Conservation (phyloP, 2,888 invertebrate species). For the Cryptophagus acutangulus region DNA sequence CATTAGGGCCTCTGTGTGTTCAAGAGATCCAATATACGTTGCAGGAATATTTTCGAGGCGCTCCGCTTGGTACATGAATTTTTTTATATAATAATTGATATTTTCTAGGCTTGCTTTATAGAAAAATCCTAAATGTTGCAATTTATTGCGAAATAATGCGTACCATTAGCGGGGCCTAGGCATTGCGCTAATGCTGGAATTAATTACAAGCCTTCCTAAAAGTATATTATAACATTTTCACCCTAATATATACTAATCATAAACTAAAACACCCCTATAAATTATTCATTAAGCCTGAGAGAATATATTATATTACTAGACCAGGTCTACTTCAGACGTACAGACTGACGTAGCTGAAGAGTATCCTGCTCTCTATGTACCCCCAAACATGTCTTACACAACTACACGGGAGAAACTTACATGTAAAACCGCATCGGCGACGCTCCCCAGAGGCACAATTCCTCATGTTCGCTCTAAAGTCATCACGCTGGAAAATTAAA, state of each 20-base stretch:
- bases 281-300: slow-evolving; percentile 24
- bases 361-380: slow-evolving; percentile 22
- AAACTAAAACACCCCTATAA: slow-evolving; percentile 27
- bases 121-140: too few species aligned
- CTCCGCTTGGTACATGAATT: not conserved
- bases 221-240: too few species aligned
- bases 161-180: too few species aligned
- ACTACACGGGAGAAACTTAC: too few species aligned
- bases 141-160: too few species aligned
- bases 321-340: slow-evolving; percentile 18
- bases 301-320: slow-evolving; percentile 24
- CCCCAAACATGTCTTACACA: slow-evolving; percentile 18
- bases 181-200: too few species aligned
- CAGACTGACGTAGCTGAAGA: slow-evolving; percentile 26
- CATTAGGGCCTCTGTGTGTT: slow-evolving; percentile 11
- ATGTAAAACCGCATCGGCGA: slow-evolving; percentile 25
- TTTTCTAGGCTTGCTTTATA: not conserved
- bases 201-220: too few species aligned
- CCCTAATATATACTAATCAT: slow-evolving; percentile 21
- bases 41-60: not conserved
- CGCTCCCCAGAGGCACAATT: slow-evolving; percentile 34
- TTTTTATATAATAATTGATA: not conserved
- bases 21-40: not conserved
- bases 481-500: slow-evolving; percentile 38
- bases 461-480: slow-evolving; percentile 32